These are phyloP conservation scores for Furcifer pardalis DNA, from an alignment of 2,797 vertebrate species.

Conservation along the genomic window DNA sequence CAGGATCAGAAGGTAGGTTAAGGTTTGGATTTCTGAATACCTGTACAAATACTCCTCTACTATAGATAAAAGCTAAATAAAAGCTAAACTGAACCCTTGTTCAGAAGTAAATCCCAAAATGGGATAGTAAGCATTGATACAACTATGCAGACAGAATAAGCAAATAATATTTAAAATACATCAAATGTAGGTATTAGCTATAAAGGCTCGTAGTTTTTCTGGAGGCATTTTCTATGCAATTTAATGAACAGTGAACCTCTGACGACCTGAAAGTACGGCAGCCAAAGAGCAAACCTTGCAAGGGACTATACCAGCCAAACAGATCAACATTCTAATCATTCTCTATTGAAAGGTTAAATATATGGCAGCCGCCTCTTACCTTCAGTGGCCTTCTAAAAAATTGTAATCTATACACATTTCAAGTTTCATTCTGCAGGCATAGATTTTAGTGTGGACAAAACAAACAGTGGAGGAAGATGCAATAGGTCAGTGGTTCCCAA, in stretches of 20 bases:
- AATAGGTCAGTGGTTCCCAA: too few relatives aligned
- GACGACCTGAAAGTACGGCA: too few relatives aligned
- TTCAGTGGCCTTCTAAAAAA: neutral
- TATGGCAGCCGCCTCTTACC: neutral
- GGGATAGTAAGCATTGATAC: neutral
- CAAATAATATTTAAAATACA: neutral
- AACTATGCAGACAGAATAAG: neutral
- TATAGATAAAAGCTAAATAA: neutral
- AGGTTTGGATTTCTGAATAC: conserved; percentile 5
- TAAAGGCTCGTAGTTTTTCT: too few relatives aligned
- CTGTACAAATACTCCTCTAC: neutral
- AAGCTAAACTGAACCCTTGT: too few relatives aligned
- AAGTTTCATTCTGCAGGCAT: neutral
- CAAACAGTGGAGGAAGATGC: too few relatives aligned
- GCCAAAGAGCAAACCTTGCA: too few relatives aligned
- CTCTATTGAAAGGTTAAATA: neutral
- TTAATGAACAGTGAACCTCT: neutral
- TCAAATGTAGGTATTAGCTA: neutral
- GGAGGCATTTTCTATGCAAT: neutral
- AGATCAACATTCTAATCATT: neutral
- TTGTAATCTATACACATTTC: neutral
- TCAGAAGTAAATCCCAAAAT: too few relatives aligned
- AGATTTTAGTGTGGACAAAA: neutral
- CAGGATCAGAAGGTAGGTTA: conserved; percentile 27
- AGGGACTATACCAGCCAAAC: too few relatives aligned